Evolutionary conservation across 2,113 vertebrate species (phyloP).

Genomic region (Myotis lucifugus): DNA sequence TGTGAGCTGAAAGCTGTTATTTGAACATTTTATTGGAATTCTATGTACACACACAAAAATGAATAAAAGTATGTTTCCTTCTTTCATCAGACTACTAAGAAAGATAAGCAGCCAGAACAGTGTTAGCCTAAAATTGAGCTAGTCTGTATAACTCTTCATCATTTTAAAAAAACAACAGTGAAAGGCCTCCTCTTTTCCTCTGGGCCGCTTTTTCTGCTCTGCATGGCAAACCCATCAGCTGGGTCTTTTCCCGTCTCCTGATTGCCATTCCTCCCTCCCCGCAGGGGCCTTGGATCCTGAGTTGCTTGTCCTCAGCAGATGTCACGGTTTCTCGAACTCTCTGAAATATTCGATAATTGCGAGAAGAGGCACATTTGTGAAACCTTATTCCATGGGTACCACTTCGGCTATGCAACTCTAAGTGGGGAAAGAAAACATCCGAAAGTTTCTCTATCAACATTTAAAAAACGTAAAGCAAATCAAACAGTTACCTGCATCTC

Average conservation of each 20-base stretch:
- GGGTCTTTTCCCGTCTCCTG: neutral
- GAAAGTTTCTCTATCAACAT: neutral
- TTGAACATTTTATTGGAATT: neutral
- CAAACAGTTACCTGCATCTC: neutral
- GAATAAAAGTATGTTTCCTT: neutral
- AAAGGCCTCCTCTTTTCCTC: neutral
- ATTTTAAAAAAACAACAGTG: neutral
- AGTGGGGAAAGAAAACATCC: neutral
- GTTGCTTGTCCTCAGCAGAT: neutral
- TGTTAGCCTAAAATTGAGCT: neutral
- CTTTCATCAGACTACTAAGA: slow-evolving; percentile 4
- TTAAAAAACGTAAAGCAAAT: slow-evolving; percentile 10
- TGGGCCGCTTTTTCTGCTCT: neutral
- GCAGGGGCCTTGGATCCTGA: neutral
- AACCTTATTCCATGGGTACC: neutral
- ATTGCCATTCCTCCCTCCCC: neutral
- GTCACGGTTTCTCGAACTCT: neutral
- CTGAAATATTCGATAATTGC: neutral
- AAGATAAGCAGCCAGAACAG: neutral
- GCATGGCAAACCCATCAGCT: neutral
- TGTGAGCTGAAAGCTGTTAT: neutral
- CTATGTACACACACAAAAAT: neutral
- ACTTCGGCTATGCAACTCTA: neutral
- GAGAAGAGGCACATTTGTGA: neutral
- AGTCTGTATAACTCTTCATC: neutral